phyloP scores from a whole-genome alignment of 2,797 vertebrate species.

The Coilia nasus region DNA sequence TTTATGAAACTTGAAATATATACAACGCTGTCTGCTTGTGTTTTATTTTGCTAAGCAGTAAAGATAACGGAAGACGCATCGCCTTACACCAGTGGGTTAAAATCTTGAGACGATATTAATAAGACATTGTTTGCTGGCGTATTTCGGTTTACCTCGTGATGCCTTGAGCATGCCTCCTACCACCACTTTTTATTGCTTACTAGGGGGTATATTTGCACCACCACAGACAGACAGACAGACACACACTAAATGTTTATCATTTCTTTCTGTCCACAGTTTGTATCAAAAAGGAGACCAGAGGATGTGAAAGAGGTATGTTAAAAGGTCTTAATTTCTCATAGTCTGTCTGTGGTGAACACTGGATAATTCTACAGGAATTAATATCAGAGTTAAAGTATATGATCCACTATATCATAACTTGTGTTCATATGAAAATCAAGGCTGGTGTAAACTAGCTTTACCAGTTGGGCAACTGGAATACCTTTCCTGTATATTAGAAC shows the following conservation, averaged over 20 bases:
- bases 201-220: neutral
- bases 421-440: neutral
- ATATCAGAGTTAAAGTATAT: neutral
- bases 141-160: neutral
- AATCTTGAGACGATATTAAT: neutral
- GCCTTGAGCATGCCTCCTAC: neutral
- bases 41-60: neutral
- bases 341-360: neutral
- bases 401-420: neutral
- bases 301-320: slow-evolving; percentile 84
- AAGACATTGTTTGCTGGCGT: neutral
- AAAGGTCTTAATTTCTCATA: neutral
- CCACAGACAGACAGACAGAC: too few species aligned
- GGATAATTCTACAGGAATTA: neutral
- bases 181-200: neutral
- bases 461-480: neutral
- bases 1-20: neutral
- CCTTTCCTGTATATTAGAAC: neutral
- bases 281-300: slow-evolving; percentile 84
- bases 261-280: slow-evolving; percentile 74
- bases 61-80: neutral
- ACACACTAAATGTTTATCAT: neutral
- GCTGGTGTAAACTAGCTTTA: neutral
- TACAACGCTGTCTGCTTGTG: neutral
- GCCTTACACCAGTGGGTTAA: neutral